A percentile compares a stretch with the other conserved stretches of the same genome.
phyloP scores from a whole-genome alignment of 1,140 invertebrate species.

The Eueides isabella region DNA sequence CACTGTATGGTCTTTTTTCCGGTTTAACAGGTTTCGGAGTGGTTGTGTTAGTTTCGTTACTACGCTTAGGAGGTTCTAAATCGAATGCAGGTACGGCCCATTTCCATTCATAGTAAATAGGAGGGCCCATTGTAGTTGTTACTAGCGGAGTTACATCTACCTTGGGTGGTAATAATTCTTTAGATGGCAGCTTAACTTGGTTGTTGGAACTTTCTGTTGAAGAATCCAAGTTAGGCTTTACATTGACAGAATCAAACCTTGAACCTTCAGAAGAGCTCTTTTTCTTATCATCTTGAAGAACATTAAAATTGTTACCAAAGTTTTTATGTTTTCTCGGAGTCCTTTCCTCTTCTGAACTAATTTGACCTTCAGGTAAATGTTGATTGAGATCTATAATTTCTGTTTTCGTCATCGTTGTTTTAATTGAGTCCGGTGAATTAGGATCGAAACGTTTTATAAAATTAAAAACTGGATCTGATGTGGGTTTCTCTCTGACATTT shows the following conservation, averaged over 20 bases:
- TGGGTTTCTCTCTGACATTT: constrained; percentile 46
- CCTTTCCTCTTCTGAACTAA: constrained; percentile 68
- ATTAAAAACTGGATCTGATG: constrained; percentile 61
- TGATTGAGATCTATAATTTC: constrained; percentile 70
- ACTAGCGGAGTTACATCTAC: constrained; percentile 54
- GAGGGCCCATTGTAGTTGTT: constrained; percentile 83
- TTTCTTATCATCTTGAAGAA: constrained; percentile 52
- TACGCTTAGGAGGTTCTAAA: constrained; percentile 78
- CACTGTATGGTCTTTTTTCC: constrained; percentile 59
- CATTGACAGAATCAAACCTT: constrained; percentile 62
- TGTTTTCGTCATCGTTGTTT: constrained; percentile 68
- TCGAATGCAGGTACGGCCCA: constrained; percentile 84
- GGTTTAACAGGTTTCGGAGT: constrained; percentile 41
- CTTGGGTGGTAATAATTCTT: constrained; percentile 68
- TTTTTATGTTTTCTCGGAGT: constrained; percentile 65
- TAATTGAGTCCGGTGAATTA: constrained; percentile 62
- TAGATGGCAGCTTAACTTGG: constrained; percentile 51
- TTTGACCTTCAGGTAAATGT: constrained; percentile 65
- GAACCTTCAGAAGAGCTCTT: constrained; percentile 51
- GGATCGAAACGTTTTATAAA: constrained; percentile 80
- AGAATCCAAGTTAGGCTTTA: constrained; percentile 49
- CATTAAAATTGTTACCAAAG: constrained; percentile 60
- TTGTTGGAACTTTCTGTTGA: constrained; percentile 21
- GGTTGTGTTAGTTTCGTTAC: constrained; percentile 53
- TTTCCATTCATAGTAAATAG: constrained; percentile 85